phyloP scores from a whole-genome alignment of 2,113 vertebrate species.

The Hydropotes inermis region DNA sequence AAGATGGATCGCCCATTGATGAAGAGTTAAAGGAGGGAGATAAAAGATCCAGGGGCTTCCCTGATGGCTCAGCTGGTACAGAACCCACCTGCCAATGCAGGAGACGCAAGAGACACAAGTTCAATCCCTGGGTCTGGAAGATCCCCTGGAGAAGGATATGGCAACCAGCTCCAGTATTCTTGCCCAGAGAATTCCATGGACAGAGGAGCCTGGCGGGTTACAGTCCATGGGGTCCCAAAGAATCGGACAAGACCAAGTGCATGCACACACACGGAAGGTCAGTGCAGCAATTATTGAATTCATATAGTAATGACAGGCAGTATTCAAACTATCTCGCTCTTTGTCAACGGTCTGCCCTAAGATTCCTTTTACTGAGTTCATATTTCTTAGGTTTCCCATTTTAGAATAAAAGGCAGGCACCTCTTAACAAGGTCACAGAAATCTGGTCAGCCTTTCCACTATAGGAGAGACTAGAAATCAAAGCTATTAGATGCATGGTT shows the following conservation, averaged over 20 bases:
- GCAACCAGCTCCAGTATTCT: not conserved
- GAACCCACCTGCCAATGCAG: not conserved
- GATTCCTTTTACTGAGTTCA: not conserved
- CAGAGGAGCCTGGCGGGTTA: not conserved
- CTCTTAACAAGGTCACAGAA: not conserved
- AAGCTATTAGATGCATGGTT: not conserved
- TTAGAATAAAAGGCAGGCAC: conserved; percentile 14
- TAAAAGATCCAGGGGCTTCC: not conserved
- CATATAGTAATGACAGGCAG: conserved; percentile 43
- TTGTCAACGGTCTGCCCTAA: conserved; percentile 53
- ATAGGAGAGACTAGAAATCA: not conserved
- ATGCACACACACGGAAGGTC: not conserved
- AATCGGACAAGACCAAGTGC: not conserved
- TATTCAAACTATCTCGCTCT: conserved; percentile 39
- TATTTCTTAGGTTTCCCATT: conserved; percentile 27
- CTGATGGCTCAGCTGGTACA: not conserved
- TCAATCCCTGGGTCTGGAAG: not conserved
- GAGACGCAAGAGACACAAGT: not conserved
- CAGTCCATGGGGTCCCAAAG: not conserved
- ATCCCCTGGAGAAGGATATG: not conserved
- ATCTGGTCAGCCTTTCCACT: not conserved
- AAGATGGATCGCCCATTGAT: not conserved
- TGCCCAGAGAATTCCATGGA: not conserved
- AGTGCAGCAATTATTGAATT: conserved; percentile 28
- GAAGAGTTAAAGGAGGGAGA: not conserved